These are phyloP conservation scores for Rhingia rostrata DNA, from an alignment of 2,888 invertebrate genomes.

Conservation along the genomic window DNA sequence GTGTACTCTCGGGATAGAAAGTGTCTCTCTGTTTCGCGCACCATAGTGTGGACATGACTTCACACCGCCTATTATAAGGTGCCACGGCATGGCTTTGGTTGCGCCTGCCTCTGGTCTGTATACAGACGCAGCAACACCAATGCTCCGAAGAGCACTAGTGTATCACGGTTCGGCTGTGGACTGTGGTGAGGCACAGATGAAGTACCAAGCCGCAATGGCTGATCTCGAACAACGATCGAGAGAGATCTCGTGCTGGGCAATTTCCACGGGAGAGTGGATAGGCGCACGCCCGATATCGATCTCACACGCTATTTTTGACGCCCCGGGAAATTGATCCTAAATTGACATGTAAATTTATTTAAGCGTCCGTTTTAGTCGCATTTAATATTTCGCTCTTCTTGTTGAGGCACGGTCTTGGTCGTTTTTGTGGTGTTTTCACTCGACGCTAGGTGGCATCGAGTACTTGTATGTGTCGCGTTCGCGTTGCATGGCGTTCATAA, in stretches of 20 bases:
- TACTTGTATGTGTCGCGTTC: neutral
- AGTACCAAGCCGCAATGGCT: slow-evolving; percentile 43
- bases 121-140: slow-evolving; percentile 24
- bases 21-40: slow-evolving; percentile 54
- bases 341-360: slow-evolving; percentile 75
- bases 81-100: neutral
- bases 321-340: slow-evolving; percentile 75
- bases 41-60: slow-evolving; percentile 23
- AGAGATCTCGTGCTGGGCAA: slow-evolving; percentile 60
- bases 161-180: too few relatives aligned
- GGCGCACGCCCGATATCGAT: slow-evolving; percentile 71
- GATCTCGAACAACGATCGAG: slow-evolving; percentile 49
- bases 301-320: slow-evolving; percentile 73
- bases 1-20: slow-evolving; percentile 8
- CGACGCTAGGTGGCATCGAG: neutral
- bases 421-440: neutral
- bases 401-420: slow-evolving; percentile 24
- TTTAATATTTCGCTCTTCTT: slow-evolving; percentile 62
- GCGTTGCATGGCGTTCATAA: slow-evolving; percentile 45
- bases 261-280: slow-evolving; percentile 60
- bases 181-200: neutral
- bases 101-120: slow-evolving; percentile 42
- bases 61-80: slow-evolving; percentile 56
- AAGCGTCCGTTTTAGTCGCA: slow-evolving; percentile 65
- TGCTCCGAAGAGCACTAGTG: too few relatives aligned